phyloP scores from a whole-genome alignment of 2,113 vertebrate genomes.

The Zosterops borbonicus region DNA sequence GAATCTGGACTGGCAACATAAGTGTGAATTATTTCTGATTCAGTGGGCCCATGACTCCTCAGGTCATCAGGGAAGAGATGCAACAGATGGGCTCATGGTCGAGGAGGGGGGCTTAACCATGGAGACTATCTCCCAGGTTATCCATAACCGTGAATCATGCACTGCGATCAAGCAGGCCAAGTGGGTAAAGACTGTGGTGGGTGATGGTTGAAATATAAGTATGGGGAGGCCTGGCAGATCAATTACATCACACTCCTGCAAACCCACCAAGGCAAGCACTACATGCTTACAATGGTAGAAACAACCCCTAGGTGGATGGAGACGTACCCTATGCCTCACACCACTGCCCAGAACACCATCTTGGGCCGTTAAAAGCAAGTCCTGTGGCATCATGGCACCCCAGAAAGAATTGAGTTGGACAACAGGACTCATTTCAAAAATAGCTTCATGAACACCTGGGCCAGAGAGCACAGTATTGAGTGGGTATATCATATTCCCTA shows the following conservation, averaged over 20 bases:
- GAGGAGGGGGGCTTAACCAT: not conserved
- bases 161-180: too few relatives aligned
- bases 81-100: not conserved
- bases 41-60: not conserved
- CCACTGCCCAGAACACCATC: not conserved
- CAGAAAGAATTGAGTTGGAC: not conserved
- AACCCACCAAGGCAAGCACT: not conserved
- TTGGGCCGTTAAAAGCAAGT: not conserved
- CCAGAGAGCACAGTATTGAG: not conserved
- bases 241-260: not conserved
- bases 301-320: not conserved
- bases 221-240: not conserved
- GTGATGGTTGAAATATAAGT: not conserved
- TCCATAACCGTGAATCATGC: too few relatives aligned
- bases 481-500: not conserved
- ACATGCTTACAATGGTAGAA: not conserved
- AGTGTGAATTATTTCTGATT: not conserved
- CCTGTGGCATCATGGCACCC: not conserved
- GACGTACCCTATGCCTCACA: not conserved
- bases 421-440: not conserved
- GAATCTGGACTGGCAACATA: not conserved
- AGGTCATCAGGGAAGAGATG: not conserved
- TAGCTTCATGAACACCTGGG: not conserved
- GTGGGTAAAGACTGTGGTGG: not conserved
- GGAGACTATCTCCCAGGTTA: too few relatives aligned